Base-by-base conservation (phyloP, 2,797 vertebrate genomes). In the Echiichthys vipera region DNA sequence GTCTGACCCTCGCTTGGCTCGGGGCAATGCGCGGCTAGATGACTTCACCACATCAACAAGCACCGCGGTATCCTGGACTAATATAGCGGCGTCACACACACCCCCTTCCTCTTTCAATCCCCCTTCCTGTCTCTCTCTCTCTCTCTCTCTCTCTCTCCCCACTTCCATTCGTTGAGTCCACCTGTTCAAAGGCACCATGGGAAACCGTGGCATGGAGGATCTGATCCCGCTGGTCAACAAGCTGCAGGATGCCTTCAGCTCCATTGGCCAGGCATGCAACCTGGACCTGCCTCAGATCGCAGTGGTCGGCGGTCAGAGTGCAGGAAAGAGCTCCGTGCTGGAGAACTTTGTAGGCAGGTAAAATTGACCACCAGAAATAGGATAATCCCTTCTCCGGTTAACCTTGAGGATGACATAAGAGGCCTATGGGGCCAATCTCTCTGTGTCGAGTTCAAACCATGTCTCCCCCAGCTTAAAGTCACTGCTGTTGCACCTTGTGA, bases 341-440 rank as follows among this genome's bases (percentile, higher is more conserved):
- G 97, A 98, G 94, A 98, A 96, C 96, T 98, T 97, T 92, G 97
- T 98, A n/a, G 97, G 97, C 90, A 96, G 95, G 97, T 98, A 90
- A 88, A 83, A 79, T 32, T 80, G 82, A 91, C 83, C 78, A 86
- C 86, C 77, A 75, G 74, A 89, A 90, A 86, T 86, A 91, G 87
- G 85, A 86, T 92, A 90, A 92, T 93, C 86, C 86, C 83, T 34
- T 84, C 65, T 81, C 59, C 32, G 3, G 75, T 72, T 88, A 89
- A 92, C 88, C 91, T 88, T 88, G 75, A 75, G 70, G 54, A 74
- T 90, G 88, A 87, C 85, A 73, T 91, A 91, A 91, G 86, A 91
- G 74, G 89, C 88, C 88, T 83, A 76, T 66, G 61, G 27, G 42
- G 78, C 62, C 74, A 78, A 56, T 77, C 80, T 79, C 55, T 65